These are phyloP conservation scores for Eupithecia insigniata DNA, from an alignment of 2,888 invertebrate species.

Conservation along the genomic window DNA sequence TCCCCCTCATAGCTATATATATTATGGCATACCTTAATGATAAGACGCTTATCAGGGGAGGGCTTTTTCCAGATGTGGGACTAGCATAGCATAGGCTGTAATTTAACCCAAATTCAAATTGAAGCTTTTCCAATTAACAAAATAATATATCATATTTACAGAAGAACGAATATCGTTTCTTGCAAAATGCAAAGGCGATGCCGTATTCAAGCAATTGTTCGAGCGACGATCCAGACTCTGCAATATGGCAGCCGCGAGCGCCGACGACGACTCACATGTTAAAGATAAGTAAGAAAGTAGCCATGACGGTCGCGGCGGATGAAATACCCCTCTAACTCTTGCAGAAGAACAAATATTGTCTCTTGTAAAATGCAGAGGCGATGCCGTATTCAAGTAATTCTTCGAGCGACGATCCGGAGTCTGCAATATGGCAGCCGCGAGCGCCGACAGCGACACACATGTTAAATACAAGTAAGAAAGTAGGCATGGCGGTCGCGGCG, in stretches of 20 bases:
- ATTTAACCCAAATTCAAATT: no score
- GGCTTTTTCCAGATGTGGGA: no score
- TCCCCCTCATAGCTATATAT: no score
- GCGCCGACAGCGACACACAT: neutral
- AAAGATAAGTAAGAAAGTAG: slow-evolving; percentile 40
- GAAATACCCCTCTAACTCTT: no score
- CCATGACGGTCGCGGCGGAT: no score
- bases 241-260: slow-evolving; percentile 42
- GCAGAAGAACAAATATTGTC: slow-evolving; percentile 63
- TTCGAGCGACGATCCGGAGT: slow-evolving; percentile 59
- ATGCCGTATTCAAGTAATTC: slow-evolving; percentile 60
- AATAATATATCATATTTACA: no score
- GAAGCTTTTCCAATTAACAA: no score
- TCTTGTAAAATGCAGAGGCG: slow-evolving; percentile 57
- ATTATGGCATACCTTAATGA: no score
- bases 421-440: slow-evolving; percentile 47
- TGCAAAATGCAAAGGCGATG: slow-evolving; percentile 55
- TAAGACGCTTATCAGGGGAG: no score
- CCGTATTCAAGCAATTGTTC: slow-evolving; percentile 60
- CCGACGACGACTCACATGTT: slow-evolving; percentile 9
- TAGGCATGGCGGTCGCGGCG: no score
- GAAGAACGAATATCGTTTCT: slow-evolving; percentile 63
- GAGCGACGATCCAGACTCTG: slow-evolving; percentile 60
- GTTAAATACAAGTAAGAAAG: slow-evolving; percentile 41
- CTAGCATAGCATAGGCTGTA: no score